phyloP scores from a whole-genome alignment of 2,888 invertebrate genomes.

The Busseola fusca region DNA sequence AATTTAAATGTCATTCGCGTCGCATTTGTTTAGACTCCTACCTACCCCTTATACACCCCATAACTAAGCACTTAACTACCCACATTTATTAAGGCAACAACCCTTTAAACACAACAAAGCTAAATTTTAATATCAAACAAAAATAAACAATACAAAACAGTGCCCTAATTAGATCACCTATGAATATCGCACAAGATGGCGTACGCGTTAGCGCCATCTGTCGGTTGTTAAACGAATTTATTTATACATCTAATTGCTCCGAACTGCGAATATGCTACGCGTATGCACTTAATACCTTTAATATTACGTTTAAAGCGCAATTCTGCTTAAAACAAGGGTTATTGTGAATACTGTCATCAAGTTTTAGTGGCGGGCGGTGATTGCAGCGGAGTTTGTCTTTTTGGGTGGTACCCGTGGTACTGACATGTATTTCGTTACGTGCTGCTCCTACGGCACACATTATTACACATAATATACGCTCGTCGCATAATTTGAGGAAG shows the following conservation, averaged over 20 bases:
- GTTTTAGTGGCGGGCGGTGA: slow-evolving; percentile 74
- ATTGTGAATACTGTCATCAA: slow-evolving; percentile 77
- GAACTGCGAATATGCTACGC: slow-evolving; percentile 79
- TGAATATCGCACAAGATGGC: slow-evolving; percentile 83
- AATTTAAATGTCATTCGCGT: not conserved
- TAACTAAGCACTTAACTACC: slow-evolving; percentile 36
- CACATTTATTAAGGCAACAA: slow-evolving; percentile 42
- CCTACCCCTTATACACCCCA: slow-evolving; percentile 4
- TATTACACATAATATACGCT: not conserved
- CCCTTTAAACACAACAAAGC: slow-evolving; percentile 53
- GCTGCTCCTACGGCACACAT: not conserved
- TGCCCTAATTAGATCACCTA: slow-evolving; percentile 83
- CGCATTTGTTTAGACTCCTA: not conserved
- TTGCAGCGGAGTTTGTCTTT: slow-evolving; percentile 72
- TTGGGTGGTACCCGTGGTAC: not conserved
- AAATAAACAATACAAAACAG: slow-evolving; percentile 73
- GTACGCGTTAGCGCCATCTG: slow-evolving; percentile 83
- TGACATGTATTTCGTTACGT: slow-evolving; percentile 4
- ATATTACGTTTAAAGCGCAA: slow-evolving; percentile 81
- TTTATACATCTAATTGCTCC: slow-evolving; percentile 87
- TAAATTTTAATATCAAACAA: slow-evolving; percentile 69
- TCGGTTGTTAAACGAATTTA: slow-evolving; percentile 86
- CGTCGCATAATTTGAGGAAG: not conserved
- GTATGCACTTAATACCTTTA: slow-evolving; percentile 86
- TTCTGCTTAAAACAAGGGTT: slow-evolving; percentile 80